Conservation (phyloP, 2,797 vertebrate species). For the Moxostoma hubbsi region DNA sequence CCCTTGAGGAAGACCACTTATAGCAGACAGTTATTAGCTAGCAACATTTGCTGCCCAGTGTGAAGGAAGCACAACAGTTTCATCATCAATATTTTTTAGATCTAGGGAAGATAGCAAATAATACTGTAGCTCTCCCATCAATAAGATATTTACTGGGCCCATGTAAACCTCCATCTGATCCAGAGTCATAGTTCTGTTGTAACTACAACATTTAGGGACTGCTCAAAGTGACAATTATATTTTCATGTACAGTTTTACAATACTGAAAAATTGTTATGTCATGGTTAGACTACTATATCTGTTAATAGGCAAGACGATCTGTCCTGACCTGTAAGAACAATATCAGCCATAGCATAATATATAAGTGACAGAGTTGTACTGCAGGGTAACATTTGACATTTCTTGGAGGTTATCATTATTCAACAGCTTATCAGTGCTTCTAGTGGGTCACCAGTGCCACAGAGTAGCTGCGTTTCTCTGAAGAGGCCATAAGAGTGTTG, state of each 20-base stretch:
- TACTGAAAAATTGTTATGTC: conserved; percentile 16
- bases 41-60: not conserved
- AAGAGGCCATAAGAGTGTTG: conserved; percentile 45
- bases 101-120: conserved; percentile 49
- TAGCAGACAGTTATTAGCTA: not conserved
- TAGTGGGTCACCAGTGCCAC: conserved; percentile 58
- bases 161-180: not conserved
- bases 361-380: conserved; percentile 36
- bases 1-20: not conserved
- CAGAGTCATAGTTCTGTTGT: not conserved
- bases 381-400: conserved; percentile 69
- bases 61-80: not conserved
- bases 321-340: conserved; percentile 43
- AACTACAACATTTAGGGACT: not conserved
- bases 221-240: not conserved
- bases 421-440: conserved; percentile 66
- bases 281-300: conserved; percentile 33
- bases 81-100: not conserved
- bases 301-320: conserved; percentile 34
- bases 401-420: conserved; percentile 66
- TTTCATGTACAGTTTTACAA: conserved; percentile 19
- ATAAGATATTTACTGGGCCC: conserved; percentile 13
- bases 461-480: conserved; percentile 60
- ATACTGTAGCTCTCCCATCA: conserved; percentile 52
- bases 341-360: conserved; percentile 44